Base-by-base conservation (phyloP, 2,888 invertebrate species). In the Xiphydria camelus region DNA sequence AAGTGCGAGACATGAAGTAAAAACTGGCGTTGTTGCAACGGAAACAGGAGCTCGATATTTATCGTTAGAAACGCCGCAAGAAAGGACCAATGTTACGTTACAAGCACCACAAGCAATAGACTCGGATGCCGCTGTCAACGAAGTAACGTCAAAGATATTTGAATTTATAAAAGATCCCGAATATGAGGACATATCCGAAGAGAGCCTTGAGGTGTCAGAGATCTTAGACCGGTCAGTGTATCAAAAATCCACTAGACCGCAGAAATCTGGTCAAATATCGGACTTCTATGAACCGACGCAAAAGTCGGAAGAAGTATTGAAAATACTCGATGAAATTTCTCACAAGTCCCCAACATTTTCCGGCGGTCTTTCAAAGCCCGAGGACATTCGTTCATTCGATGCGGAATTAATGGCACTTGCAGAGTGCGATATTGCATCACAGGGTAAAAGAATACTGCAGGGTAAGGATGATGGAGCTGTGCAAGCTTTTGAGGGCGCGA, bases 171-270 rank as follows among this genome's bases (percentile, higher is more conserved):
- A 32, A 20, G 43, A 44, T 26, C 66, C 74, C 1, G 73, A 72
- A 10, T 75, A 72, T 38, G 74, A 74, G 41, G 75, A 75, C 40
- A 74, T 75, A 25, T 75, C 75, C 1, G 75, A 75, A 32, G 75
- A 75, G 34, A 73, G 73, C 35, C 55, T 73, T 4, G 74, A 75
- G 47, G 69, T 74, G 1, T 73, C 73, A 0, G 71, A 72, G 49
- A 75, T 75, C 37, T 61, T 72, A 14, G 73, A 73, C 33, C 61
- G 53, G 49, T 63, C 66, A 3, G 64, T 66, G 23, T 51, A 55
- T 0, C 54, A 62, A 4, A 58, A 49, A 34, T 46, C 55, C 3
- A 45, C 55, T 4, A 44, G 50, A 20, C 40, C 47, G 5, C 57
- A 61, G 14, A 68, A 64, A 35, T 53, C 49, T 4, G 44, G 39